Conservation (phyloP, 2,888 invertebrate species). For the Gonocerus acuteangulatus region DNA sequence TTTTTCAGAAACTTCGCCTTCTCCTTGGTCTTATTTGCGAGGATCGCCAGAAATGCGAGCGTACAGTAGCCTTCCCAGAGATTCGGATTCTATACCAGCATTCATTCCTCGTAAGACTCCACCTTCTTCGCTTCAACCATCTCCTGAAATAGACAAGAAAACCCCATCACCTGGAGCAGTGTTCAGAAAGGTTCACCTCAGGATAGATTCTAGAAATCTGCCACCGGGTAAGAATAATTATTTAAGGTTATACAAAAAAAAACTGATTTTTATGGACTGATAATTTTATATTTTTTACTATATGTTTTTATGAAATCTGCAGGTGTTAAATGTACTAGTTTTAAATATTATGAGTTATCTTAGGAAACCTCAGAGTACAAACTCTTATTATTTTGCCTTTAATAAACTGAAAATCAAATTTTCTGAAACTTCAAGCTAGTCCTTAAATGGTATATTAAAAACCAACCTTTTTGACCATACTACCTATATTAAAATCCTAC, state of each 20-base stretch:
- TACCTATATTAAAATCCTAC: too few species aligned
- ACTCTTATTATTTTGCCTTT: too few species aligned
- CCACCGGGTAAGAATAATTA: slow-evolving; percentile 34
- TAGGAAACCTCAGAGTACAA: too few species aligned
- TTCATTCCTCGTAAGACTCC: slow-evolving; percentile 22
- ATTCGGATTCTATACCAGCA: slow-evolving; percentile 9
- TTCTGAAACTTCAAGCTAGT: too few species aligned
- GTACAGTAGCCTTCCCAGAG: slow-evolving; percentile 53
- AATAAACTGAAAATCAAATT: too few species aligned
- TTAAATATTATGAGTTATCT: not conserved
- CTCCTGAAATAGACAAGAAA: slow-evolving; percentile 33
- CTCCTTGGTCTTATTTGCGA: slow-evolving; percentile 47
- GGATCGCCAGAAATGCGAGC: slow-evolving; percentile 52
- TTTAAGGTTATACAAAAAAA: too few species aligned
- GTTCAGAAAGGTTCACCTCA: slow-evolving; percentile 57
- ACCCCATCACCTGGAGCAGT: slow-evolving; percentile 48
- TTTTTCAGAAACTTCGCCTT: slow-evolving; percentile 34
- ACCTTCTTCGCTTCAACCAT: slow-evolving; percentile 32
- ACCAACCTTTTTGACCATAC: too few species aligned
- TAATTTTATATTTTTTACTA: too few species aligned
- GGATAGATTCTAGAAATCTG: slow-evolving; percentile 39
- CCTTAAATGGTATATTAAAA: too few species aligned
- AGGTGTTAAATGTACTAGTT: too few species aligned
- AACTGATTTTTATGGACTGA: too few species aligned
- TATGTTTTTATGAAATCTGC: too few species aligned